Base-by-base conservation (phyloP, 2,113 vertebrate genomes). In the Hymenochirus boettgeri region DNA sequence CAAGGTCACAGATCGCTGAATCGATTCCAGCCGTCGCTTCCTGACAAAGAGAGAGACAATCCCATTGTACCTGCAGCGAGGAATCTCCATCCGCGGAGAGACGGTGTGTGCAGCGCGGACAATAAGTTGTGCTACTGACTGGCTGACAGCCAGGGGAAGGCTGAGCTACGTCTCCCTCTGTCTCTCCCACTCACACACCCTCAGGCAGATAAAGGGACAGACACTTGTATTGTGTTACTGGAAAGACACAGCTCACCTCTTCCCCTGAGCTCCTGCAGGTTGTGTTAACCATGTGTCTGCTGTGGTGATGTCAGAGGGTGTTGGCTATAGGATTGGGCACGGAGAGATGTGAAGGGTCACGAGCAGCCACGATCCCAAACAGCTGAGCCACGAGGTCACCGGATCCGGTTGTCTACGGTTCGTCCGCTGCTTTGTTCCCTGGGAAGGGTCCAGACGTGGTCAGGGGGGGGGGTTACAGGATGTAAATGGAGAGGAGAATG, bases 301-400 rank as follows among this genome's bases (percentile, higher is more conserved):
- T 53, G 67, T 13, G 23, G 80, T 84, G 80, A 81, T 86, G 80
- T 86, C 82, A 82, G 72, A 81, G 84, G 83, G 83, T 84, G 85
- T 82, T 80, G 84, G 73, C 82, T 80, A 76, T 72, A 2, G 54
- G 73, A 74, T 71, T 78, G 79, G 76, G 76, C 57, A 48, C 7
- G 24, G 51, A 15, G n/a, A 21, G 25, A 73, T 8, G 15, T 77
- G 62, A 75, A 77, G 79, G 73, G 75, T 63, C 66, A 65, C 54
- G 73, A 69, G 76, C 74, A 70, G 57, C 62, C 27, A 9, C 42
- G 69, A 73, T 53, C 15, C 17, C 2, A n/a, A 27, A 9, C 26
- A 13, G 18, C 8, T n/a, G 26, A 3, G 17, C 5, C 17, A 12
- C 17, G n/a, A 11, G 33, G 33, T 33, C 31, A 7, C 11, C 11